Evolutionary conservation across 2,797 vertebrate genomes (phyloP).

Genomic region (Sebastes reedi): DNA sequence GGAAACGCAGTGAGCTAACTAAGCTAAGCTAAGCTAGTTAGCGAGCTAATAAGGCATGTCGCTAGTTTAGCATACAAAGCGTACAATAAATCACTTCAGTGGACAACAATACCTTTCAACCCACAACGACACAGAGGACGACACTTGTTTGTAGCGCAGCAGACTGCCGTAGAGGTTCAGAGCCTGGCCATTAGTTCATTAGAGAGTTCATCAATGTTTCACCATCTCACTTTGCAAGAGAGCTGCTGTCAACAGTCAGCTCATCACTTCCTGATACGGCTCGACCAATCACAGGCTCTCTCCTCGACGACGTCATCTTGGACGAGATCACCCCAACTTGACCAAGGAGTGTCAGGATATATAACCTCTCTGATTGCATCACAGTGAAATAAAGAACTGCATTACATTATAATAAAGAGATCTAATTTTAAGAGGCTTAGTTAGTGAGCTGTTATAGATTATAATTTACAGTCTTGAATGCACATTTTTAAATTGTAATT

Average conservation of each 20-base stretch:
- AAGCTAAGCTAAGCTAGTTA: slow-evolving; percentile 20
- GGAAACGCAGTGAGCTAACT: background rate
- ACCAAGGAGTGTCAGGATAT: background rate
- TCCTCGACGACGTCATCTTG: slow-evolving; percentile 43
- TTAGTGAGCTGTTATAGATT: background rate
- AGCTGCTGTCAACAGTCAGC: slow-evolving; percentile 62
- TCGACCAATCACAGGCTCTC: slow-evolving; percentile 52
- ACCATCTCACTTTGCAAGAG: slow-evolving; percentile 17
- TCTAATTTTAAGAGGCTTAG: background rate
- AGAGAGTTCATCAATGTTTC: background rate
- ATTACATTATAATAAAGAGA: background rate
- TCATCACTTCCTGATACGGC: slow-evolving; percentile 51
- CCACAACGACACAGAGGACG: slow-evolving; percentile 2
- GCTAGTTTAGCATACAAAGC: background rate
- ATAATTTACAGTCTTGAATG: too few relatives aligned
- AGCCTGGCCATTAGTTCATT: slow-evolving; percentile 3
- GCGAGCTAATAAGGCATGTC: background rate
- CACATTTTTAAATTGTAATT: too few relatives aligned
- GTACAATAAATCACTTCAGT: accelerated
- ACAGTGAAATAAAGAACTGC: background rate
- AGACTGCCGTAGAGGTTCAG: background rate
- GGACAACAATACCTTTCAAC: slow-evolving; percentile 17
- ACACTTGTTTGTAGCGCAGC: background rate
- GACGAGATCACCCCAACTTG: background rate
- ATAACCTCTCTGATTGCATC: background rate